Evolutionary conservation across 2,888 invertebrate genomes (phyloP).

Genomic region (Coelogynopora nodosa): DNA sequence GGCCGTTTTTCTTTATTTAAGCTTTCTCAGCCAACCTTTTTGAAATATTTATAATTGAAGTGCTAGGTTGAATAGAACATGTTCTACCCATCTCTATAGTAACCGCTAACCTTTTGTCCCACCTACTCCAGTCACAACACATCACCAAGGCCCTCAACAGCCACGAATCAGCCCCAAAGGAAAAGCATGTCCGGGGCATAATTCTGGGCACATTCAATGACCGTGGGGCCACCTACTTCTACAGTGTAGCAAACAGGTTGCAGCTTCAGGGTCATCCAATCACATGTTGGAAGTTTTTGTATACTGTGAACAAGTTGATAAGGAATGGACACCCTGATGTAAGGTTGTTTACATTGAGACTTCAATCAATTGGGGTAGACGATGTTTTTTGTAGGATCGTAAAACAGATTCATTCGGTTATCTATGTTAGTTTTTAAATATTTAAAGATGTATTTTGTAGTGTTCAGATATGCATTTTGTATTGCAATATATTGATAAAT

Average conservation of each 20-base stretch:
- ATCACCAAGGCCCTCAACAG: constrained; percentile 88
- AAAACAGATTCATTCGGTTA: too few species aligned
- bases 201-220: constrained; percentile 91
- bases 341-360: too few species aligned
- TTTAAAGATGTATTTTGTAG: not conserved
- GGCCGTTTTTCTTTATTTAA: too few species aligned
- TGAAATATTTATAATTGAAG: too few species aligned
- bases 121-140: constrained; percentile 70
- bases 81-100: too few species aligned
- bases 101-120: too few species aligned
- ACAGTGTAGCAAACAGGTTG: constrained; percentile 71
- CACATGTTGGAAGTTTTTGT: constrained; percentile 97
- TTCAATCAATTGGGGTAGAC: too few species aligned
- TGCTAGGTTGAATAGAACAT: too few species aligned
- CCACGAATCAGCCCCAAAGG: constrained; percentile 87
- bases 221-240: constrained; percentile 84
- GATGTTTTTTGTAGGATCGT: too few species aligned
- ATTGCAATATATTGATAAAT: not conserved
- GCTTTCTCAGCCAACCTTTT: too few species aligned
- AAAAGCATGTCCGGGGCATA: constrained; percentile 83
- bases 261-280: constrained; percentile 87
- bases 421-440: not conserved
- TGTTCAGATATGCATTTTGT: not conserved
- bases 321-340: constrained; percentile 87
- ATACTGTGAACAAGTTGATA: constrained; percentile 88